Evolutionary conservation across 2,113 vertebrate species (phyloP).

Genomic region (Mohoua ochrocephala): DNA sequence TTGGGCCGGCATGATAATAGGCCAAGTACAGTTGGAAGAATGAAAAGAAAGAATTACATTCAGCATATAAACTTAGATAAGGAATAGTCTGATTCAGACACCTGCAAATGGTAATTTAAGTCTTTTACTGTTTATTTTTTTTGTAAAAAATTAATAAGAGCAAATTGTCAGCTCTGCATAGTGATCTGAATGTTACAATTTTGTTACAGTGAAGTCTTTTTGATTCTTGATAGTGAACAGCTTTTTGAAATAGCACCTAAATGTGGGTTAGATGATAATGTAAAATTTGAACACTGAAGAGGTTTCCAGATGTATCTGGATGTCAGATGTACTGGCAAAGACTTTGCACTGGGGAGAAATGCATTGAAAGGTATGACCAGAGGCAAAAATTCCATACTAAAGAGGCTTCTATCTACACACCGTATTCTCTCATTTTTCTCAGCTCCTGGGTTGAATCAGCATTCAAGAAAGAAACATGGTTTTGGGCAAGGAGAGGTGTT

Average conservation of each 20-base stretch:
- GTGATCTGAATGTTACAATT: neutral
- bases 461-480: neutral
- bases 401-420: neutral
- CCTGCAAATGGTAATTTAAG: neutral
- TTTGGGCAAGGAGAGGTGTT: neutral
- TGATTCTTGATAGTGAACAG: neutral
- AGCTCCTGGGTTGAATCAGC: neutral
- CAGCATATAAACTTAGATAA: neutral
- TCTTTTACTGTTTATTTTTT: neutral
- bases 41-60: neutral
- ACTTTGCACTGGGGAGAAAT: neutral
- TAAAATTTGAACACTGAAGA: neutral
- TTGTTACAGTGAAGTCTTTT: neutral
- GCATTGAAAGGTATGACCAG: neutral
- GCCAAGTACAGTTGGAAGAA: neutral
- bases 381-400: slow-evolving; percentile 2
- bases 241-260: neutral
- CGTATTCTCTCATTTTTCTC: neutral
- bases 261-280: neutral
- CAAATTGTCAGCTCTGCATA: neutral
- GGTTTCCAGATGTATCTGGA: slow-evolving; percentile 4
- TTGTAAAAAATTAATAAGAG: too few species aligned
- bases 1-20: neutral
- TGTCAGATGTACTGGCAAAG: slow-evolving; percentile 1
- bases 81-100: neutral